Evolutionary conservation across 2,888 invertebrate species (phyloP).

Genomic region (Junonia oenone): DNA sequence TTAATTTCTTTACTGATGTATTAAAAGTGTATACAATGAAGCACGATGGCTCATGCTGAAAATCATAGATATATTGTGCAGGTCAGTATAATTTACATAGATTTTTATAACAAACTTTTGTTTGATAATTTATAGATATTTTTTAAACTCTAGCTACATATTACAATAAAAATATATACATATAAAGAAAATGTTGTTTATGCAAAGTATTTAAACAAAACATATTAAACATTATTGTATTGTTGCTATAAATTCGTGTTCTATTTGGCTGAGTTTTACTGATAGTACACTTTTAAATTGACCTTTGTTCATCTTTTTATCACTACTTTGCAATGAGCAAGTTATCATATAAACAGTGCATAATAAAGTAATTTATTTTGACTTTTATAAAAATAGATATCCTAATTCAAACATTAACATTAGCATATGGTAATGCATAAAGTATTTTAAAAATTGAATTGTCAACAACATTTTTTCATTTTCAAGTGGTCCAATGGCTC

Average conservation of each 20-base stretch:
- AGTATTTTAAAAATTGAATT: too few species aligned
- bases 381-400: neutral
- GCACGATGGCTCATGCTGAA: constrained; percentile 80
- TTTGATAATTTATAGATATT: neutral
- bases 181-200: neutral
- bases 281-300: constrained; percentile 25
- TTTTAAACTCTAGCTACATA: neutral
- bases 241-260: constrained; percentile 10
- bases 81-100: constrained; percentile 65
- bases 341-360: constrained; percentile 2
- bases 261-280: constrained; percentile 21
- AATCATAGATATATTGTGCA: constrained; percentile 87
- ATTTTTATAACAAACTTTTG: too few species aligned
- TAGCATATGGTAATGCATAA: too few species aligned
- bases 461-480: too few species aligned
- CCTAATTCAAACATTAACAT: too few species aligned
- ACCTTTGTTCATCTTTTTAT: constrained; percentile 29
- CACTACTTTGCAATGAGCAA: constrained; percentile 18
- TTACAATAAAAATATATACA: neutral
- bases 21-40: constrained; percentile 60
- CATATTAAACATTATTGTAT: constrained; percentile 13
- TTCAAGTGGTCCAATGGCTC: too few species aligned
- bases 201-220: neutral
- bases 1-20: constrained; percentile 42
- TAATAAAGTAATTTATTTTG: neutral